Evolutionary conservation across 2,888 invertebrate genomes (phyloP).

Genomic region (Deroplatys truncata): DNA sequence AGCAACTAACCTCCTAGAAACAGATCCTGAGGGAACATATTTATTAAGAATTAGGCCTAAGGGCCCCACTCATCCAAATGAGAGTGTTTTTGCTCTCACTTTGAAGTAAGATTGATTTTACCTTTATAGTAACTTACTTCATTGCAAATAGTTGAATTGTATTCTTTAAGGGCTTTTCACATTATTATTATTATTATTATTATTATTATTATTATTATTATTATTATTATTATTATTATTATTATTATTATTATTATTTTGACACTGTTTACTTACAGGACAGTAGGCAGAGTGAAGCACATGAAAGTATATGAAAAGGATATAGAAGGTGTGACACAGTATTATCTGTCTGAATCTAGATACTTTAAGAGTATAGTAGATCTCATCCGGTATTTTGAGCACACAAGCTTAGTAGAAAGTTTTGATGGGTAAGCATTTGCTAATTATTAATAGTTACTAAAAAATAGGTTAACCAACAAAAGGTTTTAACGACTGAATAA

Average conservation of each 20-base stretch:
- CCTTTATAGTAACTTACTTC: not conserved
- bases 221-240: no score
- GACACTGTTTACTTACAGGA: constrained; percentile 50
- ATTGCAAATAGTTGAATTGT: no score
- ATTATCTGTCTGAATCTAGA: constrained; percentile 82
- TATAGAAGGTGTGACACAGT: constrained; percentile 64
- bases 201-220: no score
- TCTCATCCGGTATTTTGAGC: constrained; percentile 88
- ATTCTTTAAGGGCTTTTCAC: no score
- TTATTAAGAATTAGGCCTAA: constrained; percentile 74
- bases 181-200: not conserved
- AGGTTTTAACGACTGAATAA: no score
- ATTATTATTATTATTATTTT: not conserved
- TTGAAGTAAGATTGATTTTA: constrained; percentile 61
- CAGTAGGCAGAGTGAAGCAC: constrained; percentile 85
- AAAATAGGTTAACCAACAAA: no score
- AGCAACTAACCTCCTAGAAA: constrained; percentile 69
- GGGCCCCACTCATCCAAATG: constrained; percentile 56
- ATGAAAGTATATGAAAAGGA: constrained; percentile 83
- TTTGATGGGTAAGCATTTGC: constrained; percentile 67
- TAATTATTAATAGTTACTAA: no score
- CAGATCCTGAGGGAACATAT: constrained; percentile 81
- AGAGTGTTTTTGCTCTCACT: constrained; percentile 78
- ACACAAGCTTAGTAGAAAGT: constrained; percentile 85
- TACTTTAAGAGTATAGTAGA: constrained; percentile 91